These are phyloP conservation scores for Gracilinanus agilis DNA, from an alignment of 2,113 vertebrate species.

Conservation along the genomic window DNA sequence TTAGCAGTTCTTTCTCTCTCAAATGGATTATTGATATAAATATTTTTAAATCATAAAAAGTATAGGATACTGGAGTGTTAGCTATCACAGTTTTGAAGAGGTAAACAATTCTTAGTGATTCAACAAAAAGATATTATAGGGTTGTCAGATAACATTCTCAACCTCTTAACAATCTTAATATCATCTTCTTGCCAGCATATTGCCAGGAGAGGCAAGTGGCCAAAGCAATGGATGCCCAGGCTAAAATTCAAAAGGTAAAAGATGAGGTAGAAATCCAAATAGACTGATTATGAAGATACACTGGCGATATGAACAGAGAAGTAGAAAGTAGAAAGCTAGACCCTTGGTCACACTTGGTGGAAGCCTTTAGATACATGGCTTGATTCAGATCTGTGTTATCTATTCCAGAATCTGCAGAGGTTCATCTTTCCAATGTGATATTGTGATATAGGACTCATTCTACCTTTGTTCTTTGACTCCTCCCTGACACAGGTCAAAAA, in stretches of 20 bases:
- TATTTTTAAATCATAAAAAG: not conserved
- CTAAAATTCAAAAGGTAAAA: not conserved
- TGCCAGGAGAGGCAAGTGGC: not conserved
- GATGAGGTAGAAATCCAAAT: not conserved
- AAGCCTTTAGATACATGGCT: not conserved
- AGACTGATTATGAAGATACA: not conserved
- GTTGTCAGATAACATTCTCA: not conserved
- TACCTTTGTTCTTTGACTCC: not conserved
- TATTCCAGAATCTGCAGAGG: not conserved
- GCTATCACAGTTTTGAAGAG: not conserved
- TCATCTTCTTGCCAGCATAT: not conserved
- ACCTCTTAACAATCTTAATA: not conserved
- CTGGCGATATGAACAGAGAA: not conserved
- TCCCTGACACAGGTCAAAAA: not conserved
- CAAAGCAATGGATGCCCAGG: not conserved
- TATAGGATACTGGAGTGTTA: not conserved
- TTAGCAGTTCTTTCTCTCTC: too few relatives aligned
- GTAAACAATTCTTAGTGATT: not conserved
- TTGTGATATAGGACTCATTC: not conserved
- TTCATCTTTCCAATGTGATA: not conserved
- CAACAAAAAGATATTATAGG: not conserved
- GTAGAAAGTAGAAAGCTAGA: not conserved
- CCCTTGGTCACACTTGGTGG: not conserved
- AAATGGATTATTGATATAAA: not conserved
- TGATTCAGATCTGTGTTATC: not conserved